Evolutionary conservation across 2,888 invertebrate species (phyloP).

Genomic region (Melinopterus prodromus): DNA sequence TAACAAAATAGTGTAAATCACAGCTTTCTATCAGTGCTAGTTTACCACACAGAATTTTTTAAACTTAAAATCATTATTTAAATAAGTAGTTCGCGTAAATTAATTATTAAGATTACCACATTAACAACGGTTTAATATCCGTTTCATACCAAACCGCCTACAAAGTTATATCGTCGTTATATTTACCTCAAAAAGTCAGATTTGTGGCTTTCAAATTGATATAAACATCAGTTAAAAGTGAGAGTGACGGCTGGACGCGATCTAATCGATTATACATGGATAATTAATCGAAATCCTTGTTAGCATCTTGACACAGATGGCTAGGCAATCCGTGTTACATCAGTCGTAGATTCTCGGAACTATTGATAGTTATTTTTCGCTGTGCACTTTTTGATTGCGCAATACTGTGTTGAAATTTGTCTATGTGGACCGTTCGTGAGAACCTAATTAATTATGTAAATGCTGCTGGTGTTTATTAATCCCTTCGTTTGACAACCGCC

Average conservation of each 20-base stretch:
- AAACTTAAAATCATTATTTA: not conserved
- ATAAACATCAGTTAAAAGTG: conserved; percentile 4
- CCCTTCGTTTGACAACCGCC: not conserved
- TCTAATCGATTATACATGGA: not conserved
- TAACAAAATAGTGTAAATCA: too few relatives aligned
- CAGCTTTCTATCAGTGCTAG: too few relatives aligned
- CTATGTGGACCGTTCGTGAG: not conserved
- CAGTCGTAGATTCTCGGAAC: not conserved
- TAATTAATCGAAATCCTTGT: conserved; percentile 4
- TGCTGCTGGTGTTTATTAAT: not conserved
- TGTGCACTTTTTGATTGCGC: not conserved
- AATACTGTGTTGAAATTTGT: not conserved
- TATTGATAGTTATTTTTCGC: not conserved
- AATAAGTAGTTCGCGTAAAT: not conserved
- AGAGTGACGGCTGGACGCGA: not conserved
- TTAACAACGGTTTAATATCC: not conserved
- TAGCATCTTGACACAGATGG: conserved; percentile 4
- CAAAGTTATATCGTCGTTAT: not conserved
- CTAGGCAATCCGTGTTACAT: conserved; percentile 4
- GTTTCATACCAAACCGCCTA: not conserved
- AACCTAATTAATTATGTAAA: not conserved
- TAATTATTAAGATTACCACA: not conserved
- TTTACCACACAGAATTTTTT: not conserved
- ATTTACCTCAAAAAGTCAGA: not conserved
- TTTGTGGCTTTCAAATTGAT: not conserved